Evolutionary conservation across 2,113 vertebrate genomes (phyloP), one percentile per base, ranked within the genome.

Genomic region (Albula glossodonta): DNA sequence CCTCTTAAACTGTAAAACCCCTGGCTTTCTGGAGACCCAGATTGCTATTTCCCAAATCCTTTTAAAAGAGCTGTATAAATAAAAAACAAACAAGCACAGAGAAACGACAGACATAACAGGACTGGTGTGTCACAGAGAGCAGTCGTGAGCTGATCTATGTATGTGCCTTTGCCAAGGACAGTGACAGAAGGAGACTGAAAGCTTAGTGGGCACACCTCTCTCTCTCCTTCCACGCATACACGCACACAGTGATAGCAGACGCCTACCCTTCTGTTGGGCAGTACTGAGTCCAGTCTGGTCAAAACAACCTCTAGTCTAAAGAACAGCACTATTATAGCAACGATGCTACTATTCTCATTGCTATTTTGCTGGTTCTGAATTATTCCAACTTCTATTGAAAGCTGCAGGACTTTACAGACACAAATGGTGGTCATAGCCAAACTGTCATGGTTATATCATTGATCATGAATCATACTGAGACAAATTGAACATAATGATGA

Each of bases 161-260:
- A 22, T 70, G 17, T 5, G 9, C 48, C 60, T 51, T 51, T 53
- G 49, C 60, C 60, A 83, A 70, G 82, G 82, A 83, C 82, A 70
- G 19, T n/a, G 63, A 19, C 49, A 83, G 82, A 50, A 66, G 41
- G 70, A 74, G n/a, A 74, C 22, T 25, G 70, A 74, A 31, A 17
- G 19, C 63, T 60, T 60, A 11, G 19, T 66, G 19, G 17, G 60
- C 60, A 66, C 17, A 66, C 60, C 17, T 66, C 25, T 83, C 57
- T 60, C 41, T 57, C 81, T 57, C 31, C 60, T 56, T 11, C 31
- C 63, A 70, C 63, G 13, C 19, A n/a, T 22, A 63, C 63, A 22
- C 19, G 11, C 3, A 31, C 70, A 74, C n/a, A 74, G n/a, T 74
- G 22, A 74, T 74, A 31, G 70, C 70, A 74, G 70, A 5, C 70